Percentiles rank a stretch among this genome's conserved stretches.
These are phyloP conservation scores for Parapsyche elsis DNA, from an alignment of 1,140 invertebrate genomes.

Conservation along the genomic window DNA sequence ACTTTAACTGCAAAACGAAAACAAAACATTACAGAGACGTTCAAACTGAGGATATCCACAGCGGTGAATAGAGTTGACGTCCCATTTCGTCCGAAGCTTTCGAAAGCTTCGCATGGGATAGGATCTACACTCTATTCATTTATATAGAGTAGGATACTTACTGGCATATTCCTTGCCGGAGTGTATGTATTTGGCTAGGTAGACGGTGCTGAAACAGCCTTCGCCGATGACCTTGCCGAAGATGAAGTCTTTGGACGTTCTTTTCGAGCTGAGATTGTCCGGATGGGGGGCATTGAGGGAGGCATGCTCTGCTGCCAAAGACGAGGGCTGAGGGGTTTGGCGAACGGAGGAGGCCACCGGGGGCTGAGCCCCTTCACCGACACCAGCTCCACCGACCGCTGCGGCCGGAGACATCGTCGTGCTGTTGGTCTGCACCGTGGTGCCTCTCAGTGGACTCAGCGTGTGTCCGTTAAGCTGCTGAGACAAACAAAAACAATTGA, in stretches of 20 bases:
- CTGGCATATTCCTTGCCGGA: constrained; percentile 92
- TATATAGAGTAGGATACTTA: constrained; percentile 69
- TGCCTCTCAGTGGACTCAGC: constrained; percentile 60
- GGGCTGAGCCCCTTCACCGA: constrained; percentile 60
- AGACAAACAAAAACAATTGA: not conserved
- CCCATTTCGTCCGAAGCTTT: constrained; percentile 3
- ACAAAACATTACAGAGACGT: constrained; percentile 49
- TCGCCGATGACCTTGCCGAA: constrained; percentile 97
- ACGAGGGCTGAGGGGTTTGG: constrained; percentile 58
- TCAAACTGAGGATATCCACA: not conserved
- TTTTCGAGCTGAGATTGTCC: constrained; percentile 70
- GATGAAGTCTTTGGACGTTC: constrained; percentile 88
- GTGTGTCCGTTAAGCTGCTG: constrained; percentile 63
- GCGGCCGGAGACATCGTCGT: constrained; percentile 61
- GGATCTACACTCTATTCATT: not conserved
- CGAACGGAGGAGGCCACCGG: constrained; percentile 60
- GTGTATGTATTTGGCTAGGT: constrained; percentile 91
- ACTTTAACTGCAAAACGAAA: constrained; percentile 87
- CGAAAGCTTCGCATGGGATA: not conserved
- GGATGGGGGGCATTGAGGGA: constrained; percentile 55
- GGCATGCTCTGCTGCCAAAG: constrained; percentile 56
- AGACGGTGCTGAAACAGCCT: constrained; percentile 96
- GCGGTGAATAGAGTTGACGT: too few species aligned
- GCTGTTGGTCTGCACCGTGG: constrained; percentile 60
- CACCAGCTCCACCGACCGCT: constrained; percentile 60